Conservation (phyloP, 2,113 vertebrate species). For the Neodontobutis hainanensis region DNA sequence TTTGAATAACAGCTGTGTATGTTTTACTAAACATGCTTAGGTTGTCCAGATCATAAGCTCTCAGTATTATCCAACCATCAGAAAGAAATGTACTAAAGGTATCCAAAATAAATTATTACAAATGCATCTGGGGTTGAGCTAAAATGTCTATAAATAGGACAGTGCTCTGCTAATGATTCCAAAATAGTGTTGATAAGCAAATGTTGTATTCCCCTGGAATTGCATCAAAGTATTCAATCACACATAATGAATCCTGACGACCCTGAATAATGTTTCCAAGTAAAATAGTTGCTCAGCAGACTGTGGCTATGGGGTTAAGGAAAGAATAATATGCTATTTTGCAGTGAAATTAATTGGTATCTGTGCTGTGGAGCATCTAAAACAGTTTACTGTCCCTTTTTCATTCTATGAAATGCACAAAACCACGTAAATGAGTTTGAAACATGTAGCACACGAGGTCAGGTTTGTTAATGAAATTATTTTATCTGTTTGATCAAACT, state of each 20-base stretch:
- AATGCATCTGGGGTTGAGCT: conserved; percentile 24
- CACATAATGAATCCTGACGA: conserved; percentile 53
- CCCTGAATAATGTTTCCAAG: conserved; percentile 60
- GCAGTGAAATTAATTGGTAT: conserved; percentile 1
- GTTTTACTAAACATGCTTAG: conserved; percentile 1
- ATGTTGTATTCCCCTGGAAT: conserved; percentile 72
- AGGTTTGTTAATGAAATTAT: too few species aligned
- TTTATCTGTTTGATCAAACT: too few species aligned
- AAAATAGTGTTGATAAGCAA: conserved; percentile 65
- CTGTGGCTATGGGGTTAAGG: conserved; percentile 1
- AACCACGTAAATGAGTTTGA: too few species aligned
- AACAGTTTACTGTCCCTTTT: neutral
- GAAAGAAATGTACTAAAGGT: neutral
- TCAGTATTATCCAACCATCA: neutral
- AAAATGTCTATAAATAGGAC: conserved; percentile 56
- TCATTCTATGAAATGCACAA: too few species aligned
- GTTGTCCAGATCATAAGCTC: conserved; percentile 18
- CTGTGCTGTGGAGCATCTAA: neutral
- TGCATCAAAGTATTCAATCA: conserved; percentile 71
- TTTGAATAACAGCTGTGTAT: conserved; percentile 20
- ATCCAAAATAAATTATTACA: conserved; percentile 11
- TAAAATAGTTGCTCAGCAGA: conserved; percentile 22
- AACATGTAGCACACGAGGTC: too few species aligned
- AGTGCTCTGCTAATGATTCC: conserved; percentile 58
- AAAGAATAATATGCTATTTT: conserved; percentile 6